Conservation (phyloP, 1,140 invertebrate species). For the Phymorhynchus buccinoides region DNA sequence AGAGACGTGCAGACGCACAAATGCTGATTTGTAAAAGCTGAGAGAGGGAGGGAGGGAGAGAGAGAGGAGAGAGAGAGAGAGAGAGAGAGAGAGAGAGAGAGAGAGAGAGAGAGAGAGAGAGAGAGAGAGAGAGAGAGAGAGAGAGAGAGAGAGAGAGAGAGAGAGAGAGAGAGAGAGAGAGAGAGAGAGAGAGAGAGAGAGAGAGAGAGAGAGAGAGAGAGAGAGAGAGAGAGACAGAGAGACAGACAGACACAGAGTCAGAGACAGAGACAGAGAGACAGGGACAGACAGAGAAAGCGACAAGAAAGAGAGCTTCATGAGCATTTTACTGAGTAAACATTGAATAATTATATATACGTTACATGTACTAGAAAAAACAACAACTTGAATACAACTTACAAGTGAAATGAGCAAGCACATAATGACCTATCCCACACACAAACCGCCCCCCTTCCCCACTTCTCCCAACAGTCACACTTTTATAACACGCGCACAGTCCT, state of each 20-base stretch:
- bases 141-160: constrained; percentile 16
- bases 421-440: not conserved
- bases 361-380: too few relatives aligned
- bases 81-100: constrained; percentile 11
- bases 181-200: not conserved
- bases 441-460: too few relatives aligned
- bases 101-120: constrained; percentile 20
- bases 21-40: too few relatives aligned
- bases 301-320: too few relatives aligned
- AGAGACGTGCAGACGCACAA: too few relatives aligned
- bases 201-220: not conserved
- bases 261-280: not conserved
- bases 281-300: too few relatives aligned
- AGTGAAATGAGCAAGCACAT: too few relatives aligned
- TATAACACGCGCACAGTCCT: too few relatives aligned
- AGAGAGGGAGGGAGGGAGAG: not conserved
- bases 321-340: too few relatives aligned
- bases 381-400: too few relatives aligned
- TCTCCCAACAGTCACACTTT: too few relatives aligned
- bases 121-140: constrained; percentile 26
- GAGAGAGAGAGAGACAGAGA: not conserved
- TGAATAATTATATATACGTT: too few relatives aligned
- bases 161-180: constrained; percentile 14
- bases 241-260: not conserved
- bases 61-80: not conserved